Base-by-base conservation (phyloP, 2,888 invertebrate genomes). In the Myopa testacea region DNA sequence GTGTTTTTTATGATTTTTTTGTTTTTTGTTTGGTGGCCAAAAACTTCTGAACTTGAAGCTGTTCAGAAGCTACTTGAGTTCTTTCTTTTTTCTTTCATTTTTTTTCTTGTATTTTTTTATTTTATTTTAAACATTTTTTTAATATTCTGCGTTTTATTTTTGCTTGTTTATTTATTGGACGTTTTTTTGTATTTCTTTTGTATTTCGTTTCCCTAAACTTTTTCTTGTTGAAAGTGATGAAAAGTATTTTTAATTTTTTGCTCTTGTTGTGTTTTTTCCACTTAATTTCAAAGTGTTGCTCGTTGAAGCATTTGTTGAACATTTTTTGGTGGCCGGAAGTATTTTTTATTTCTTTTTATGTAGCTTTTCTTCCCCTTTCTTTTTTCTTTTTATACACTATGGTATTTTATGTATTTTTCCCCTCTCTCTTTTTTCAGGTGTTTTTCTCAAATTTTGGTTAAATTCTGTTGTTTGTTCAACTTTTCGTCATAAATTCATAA, bases 41-140 rank as follows among this genome's bases (percentile, higher is more conserved):
- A 60, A 73, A 62, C 26, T 73, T 72, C 38, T 73, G 62, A 73
- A 62, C 73, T 62, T 73, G 62, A 73, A 73, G 60, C 38, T 62
- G 38, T 60, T 60, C 58, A n/a, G 26, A 26, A 26, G 26, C 26
- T 1, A 26, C 26, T 26, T 26, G 26, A 26, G 26, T 26, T 26
- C 26, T 26, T 26, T 26, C 26, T 26, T 26, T 26, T 26, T 26
- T 26, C 26, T 26, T 26, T 1, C 2, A 26, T 26, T 26, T 26
- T 26, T 26, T 26, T 26, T 26, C 26, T 26, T 26, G 26, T n/a
- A 26, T 26, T 26, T 26, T 26, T 3, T 1, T n/a, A 16, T 55
- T 55, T 6, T 55, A n/a, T 55, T 14, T n/a, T 55, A 12, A 55
- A 3, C 26, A 55, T n/a, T 55, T 55, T 55, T n/a, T 45, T 8